Percentiles rank a stretch among this genome's conserved stretches.
Conservation (phyloP, 2,888 invertebrate genomes). For the Machimus atricapillus region DNA sequence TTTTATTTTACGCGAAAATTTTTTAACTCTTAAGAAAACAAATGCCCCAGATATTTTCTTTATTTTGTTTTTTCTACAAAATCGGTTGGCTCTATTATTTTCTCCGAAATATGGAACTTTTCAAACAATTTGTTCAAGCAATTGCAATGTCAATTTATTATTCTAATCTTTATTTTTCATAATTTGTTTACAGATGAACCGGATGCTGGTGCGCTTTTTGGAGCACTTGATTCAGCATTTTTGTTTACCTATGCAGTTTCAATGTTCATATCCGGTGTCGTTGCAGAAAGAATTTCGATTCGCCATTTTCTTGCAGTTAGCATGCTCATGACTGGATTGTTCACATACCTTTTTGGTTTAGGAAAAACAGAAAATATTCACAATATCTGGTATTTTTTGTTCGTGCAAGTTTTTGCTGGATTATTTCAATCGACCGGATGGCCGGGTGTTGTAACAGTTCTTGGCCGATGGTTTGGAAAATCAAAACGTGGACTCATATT, state of each 20-base stretch:
- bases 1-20: too few species aligned
- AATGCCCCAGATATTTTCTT: too few species aligned
- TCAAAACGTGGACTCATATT: constrained; percentile 90
- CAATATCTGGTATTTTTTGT: constrained; percentile 78
- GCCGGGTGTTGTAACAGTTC: constrained; percentile 92
- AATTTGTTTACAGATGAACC: constrained; percentile 65
- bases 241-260: constrained; percentile 90
- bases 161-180: neutral
- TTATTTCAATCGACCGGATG: constrained; percentile 93
- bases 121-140: too few species aligned
- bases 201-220: constrained; percentile 80
- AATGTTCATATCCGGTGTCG: constrained; percentile 90
- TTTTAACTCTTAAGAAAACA: too few species aligned
- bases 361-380: constrained; percentile 84
- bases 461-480: constrained; percentile 98
- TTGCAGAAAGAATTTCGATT: constrained; percentile 90
- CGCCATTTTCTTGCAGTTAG: constrained; percentile 90
- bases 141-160: too few species aligned
- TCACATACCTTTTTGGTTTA: constrained; percentile 88
- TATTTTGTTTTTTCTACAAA: too few species aligned
- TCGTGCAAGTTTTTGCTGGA: constrained; percentile 87
- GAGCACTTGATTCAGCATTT: constrained; percentile 89
- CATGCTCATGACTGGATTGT: constrained; percentile 86
- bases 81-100: too few species aligned
- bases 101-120: too few species aligned